phyloP scores from a whole-genome alignment of 2,888 invertebrate genomes.

The Ypsolopha sequella region DNA sequence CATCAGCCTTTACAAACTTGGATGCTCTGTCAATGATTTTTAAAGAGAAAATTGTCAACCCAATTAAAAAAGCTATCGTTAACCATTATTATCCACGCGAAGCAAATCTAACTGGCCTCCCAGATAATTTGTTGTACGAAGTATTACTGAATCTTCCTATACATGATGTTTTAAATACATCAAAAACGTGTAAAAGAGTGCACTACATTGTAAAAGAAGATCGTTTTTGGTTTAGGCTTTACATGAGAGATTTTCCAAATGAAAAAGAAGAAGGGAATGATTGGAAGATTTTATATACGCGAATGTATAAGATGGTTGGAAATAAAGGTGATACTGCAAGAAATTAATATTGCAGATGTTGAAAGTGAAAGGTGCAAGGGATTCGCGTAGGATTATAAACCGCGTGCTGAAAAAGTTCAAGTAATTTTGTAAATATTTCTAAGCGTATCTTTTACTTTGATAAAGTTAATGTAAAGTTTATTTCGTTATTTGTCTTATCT shows the following conservation, averaged over 20 bases:
- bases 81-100: conserved; percentile 20
- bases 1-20: conserved; percentile 16
- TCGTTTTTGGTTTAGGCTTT: conserved; percentile 25
- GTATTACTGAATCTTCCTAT: conserved; percentile 23
- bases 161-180: conserved; percentile 22
- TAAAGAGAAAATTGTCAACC: conserved; percentile 22
- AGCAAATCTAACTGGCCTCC: conserved; percentile 23
- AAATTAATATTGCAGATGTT: too few relatives aligned
- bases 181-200: conserved; percentile 24
- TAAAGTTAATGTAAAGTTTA: too few relatives aligned
- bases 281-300: conserved; percentile 21
- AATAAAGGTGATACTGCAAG: conserved; percentile 4
- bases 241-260: conserved; percentile 25
- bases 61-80: conserved; percentile 23
- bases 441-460: too few relatives aligned
- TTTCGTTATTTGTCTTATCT: too few relatives aligned
- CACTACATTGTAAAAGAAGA: conserved; percentile 20
- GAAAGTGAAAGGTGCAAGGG: too few relatives aligned
- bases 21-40: conserved; percentile 15
- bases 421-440: too few relatives aligned
- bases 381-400: too few relatives aligned
- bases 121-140: conserved; percentile 21
- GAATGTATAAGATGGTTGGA: conserved; percentile 42
- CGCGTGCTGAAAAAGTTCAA: too few relatives aligned
- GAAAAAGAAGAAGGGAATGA: conserved; percentile 13